Evolutionary conservation across 2,113 vertebrate species (phyloP).

Genomic region (Malaclemys terrapin): DNA sequence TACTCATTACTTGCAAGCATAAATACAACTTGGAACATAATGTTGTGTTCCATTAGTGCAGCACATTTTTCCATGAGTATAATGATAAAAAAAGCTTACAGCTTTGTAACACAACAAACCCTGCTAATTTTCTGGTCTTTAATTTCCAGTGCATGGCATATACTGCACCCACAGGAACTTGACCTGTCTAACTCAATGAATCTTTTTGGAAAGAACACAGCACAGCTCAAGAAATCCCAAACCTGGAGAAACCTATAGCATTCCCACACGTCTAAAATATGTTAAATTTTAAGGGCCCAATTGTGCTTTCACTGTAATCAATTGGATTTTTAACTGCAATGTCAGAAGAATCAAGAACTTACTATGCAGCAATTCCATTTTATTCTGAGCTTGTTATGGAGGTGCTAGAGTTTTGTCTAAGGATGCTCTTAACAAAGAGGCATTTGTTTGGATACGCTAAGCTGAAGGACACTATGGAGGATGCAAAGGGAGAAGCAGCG

Average conservation of each 20-base stretch:
- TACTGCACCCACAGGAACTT: constrained; percentile 62
- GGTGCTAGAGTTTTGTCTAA: not conserved
- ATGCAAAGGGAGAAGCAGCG: not conserved
- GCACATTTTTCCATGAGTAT: not conserved
- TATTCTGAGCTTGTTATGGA: not conserved
- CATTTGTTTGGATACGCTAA: not conserved
- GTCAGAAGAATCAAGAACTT: not conserved
- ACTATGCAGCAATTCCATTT: not conserved
- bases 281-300: not conserved
- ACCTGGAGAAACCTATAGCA: not conserved
- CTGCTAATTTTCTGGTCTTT: constrained; percentile 66
- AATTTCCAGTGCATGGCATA: constrained; percentile 55
- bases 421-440: not conserved
- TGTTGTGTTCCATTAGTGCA: constrained; percentile 37
- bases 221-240: constrained; percentile 37
- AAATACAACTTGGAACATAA: constrained; percentile 35
- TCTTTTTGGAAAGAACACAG: constrained; percentile 6
- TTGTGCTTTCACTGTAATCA: not conserved
- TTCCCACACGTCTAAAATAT: not conserved
- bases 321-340: constrained; percentile 13
- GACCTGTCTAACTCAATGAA: constrained; percentile 25
- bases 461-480: constrained; percentile 7
- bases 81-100: constrained; percentile 61
- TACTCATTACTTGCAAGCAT: constrained; percentile 1
- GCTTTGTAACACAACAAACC: constrained; percentile 45